Percentiles rank a stretch among this genome's conserved stretches.
Conservation (phyloP, 2,888 invertebrate species). For the Drosophila algonquin region DNA sequence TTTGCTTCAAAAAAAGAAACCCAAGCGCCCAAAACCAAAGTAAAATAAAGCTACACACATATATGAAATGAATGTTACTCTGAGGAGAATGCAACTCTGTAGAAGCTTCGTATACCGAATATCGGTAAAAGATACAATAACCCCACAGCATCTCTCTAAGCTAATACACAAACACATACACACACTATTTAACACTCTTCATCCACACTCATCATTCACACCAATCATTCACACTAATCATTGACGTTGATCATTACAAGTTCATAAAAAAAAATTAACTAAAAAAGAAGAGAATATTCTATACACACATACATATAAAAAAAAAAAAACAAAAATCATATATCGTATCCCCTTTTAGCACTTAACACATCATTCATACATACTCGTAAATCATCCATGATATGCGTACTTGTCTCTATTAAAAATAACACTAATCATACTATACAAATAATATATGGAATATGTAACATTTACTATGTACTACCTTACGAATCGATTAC, state of each 20-base stretch:
- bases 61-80: slow-evolving; percentile 27
- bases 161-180: slow-evolving; percentile 59
- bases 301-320: slow-evolving; percentile 45
- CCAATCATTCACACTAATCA: slow-evolving; percentile 58
- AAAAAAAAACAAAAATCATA: slow-evolving; percentile 38
- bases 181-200: slow-evolving; percentile 12
- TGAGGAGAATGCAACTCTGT: slow-evolving; percentile 24
- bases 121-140: slow-evolving; percentile 60
- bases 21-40: slow-evolving; percentile 8
- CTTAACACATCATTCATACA: slow-evolving; percentile 49
- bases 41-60: slow-evolving; percentile 16
- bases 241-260: slow-evolving; percentile 60
- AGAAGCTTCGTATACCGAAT: slow-evolving; percentile 24
- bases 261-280: background rate
- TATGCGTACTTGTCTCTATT: slow-evolving; percentile 80
- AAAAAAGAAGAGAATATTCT: slow-evolving; percentile 32
- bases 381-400: slow-evolving; percentile 42
- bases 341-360: slow-evolving; percentile 72
- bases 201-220: slow-evolving; percentile 58
- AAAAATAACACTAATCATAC: slow-evolving; percentile 62
- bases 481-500: slow-evolving; percentile 64
- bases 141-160: slow-evolving; percentile 63
- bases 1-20: slow-evolving; percentile 36
- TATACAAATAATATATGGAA: slow-evolving; percentile 40
- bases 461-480: slow-evolving; percentile 72